Base-by-base conservation (phyloP, 2,888 invertebrate species). In the Girardia tigrina region DNA sequence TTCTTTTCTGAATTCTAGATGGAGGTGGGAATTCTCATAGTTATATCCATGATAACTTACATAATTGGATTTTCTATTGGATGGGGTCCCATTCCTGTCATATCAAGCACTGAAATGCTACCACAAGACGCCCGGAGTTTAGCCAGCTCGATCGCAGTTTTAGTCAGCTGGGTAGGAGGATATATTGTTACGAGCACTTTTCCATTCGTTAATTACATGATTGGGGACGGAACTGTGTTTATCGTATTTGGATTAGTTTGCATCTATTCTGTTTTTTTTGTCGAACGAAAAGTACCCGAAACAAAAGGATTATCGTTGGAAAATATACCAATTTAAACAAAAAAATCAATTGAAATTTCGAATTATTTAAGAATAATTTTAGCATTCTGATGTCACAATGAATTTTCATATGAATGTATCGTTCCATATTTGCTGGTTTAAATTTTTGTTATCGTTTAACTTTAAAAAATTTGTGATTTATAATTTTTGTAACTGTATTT, bases 251-350 rank as follows among this genome's bases (percentile, higher is more conserved):
- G 89, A 16, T 81, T 86, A 4, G 88, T 91, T 79, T 90, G 91
- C 81, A 79, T 89, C 0, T 74, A 89, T 16, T 90, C 90, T 70
- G 84, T 92, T 77, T 84, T 90, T 79, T 93, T 93, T 84, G 90
- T 91, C 6, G 88, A 90, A 81, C 86, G 89, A 79, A 90, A 88
- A 82, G 91, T 94, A 73, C 94, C 94, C 14, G 94, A 95, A 86
- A 95, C 95, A 0, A 89, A 90, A 80, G 94, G 94, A 23, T 90
- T 90, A 83, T 90, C 90, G 79, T 87, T 94, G 79, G 93, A 94
- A 83, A 94, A 94, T 81, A 94, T 95, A 81, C 36, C 36, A 16
- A 16, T 36, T 36, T 36, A 36, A n/a, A n/a, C n/a, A n/a, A n/a
- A n/a, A n/a, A n/a, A n/a, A n/a, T n/a, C n/a, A n/a, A n/a, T n/a